Evolutionary conservation across 2,888 invertebrate species (phyloP).

Genomic region (Dorcus hopei): DNA sequence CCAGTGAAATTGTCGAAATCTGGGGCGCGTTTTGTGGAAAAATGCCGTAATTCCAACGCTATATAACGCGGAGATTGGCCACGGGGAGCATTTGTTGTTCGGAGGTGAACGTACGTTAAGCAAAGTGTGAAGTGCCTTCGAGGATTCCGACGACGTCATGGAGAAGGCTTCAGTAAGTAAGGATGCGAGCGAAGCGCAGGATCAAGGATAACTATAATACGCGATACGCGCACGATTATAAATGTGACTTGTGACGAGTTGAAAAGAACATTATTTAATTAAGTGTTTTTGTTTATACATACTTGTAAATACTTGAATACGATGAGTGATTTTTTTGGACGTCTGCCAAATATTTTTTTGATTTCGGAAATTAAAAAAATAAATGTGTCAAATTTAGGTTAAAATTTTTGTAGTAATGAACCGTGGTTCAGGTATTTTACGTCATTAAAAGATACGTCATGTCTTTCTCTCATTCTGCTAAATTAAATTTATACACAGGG

Average conservation of each 20-base stretch:
- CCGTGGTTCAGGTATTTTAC: no score
- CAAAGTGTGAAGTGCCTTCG: constrained; percentile 15
- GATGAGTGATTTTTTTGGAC: no score
- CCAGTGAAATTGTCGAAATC: constrained; percentile 29
- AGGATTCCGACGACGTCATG: constrained; percentile 10
- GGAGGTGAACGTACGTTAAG: constrained; percentile 25
- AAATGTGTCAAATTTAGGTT: no score
- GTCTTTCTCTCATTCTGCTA: no score
- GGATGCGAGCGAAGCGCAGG: not conserved
- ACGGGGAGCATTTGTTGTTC: constrained; percentile 23
- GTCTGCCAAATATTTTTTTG: no score
- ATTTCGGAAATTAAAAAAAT: no score
- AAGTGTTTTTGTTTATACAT: not conserved
- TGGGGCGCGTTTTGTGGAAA: constrained; percentile 27
- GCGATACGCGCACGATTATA: not conserved
- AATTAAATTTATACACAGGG: no score
- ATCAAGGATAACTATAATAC: not conserved
- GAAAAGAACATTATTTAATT: not conserved
- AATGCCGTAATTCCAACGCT: constrained; percentile 23
- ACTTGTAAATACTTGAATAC: no score
- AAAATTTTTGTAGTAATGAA: no score
- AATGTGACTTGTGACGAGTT: not conserved
- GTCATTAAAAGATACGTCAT: no score
- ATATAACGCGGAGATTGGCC: constrained; percentile 28
- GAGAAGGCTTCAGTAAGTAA: constrained; percentile 24